phyloP scores from a whole-genome alignment of 2,113 vertebrate genomes.

The Hypanus sabinus region DNA sequence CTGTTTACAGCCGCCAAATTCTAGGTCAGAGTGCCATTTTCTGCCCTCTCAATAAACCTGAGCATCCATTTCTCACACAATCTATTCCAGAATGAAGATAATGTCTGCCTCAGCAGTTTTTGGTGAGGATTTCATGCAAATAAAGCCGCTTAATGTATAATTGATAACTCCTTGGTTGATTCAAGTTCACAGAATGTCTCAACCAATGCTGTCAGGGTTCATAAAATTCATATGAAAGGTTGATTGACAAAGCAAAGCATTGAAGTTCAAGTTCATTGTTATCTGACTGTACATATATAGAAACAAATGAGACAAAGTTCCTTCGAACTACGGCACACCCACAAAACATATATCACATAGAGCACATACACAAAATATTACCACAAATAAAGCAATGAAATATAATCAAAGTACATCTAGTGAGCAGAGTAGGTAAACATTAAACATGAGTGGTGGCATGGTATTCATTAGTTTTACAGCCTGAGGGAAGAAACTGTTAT shows the following conservation, averaged over 20 bases:
- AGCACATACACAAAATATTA: too few relatives aligned
- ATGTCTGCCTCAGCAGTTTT: neutral
- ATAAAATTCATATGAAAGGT: neutral
- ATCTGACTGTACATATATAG: too few relatives aligned
- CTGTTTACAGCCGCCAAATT: neutral
- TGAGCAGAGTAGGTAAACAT: too few relatives aligned
- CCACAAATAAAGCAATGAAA: too few relatives aligned
- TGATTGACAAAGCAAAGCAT: neutral
- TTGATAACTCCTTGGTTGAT: neutral
- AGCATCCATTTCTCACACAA: neutral
- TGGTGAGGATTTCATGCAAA: neutral
- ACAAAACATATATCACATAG: too few relatives aligned
- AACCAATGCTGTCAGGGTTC: neutral
- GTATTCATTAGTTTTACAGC: too few relatives aligned
- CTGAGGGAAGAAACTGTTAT: too few relatives aligned
- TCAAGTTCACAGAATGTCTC: neutral
- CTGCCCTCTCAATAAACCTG: neutral
- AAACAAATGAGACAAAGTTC: too few relatives aligned
- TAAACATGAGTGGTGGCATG: too few relatives aligned
- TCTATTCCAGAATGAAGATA: neutral
- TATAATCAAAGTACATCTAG: too few relatives aligned
- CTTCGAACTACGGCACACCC: too few relatives aligned
- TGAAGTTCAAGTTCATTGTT: too few relatives aligned
- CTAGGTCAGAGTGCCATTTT: neutral
- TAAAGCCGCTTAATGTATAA: neutral